A percentile compares a stretch with the other conserved stretches of the same genome.
Conservation (phyloP, 2,113 vertebrate genomes). For the Chamaetylas fuelleborni region DNA sequence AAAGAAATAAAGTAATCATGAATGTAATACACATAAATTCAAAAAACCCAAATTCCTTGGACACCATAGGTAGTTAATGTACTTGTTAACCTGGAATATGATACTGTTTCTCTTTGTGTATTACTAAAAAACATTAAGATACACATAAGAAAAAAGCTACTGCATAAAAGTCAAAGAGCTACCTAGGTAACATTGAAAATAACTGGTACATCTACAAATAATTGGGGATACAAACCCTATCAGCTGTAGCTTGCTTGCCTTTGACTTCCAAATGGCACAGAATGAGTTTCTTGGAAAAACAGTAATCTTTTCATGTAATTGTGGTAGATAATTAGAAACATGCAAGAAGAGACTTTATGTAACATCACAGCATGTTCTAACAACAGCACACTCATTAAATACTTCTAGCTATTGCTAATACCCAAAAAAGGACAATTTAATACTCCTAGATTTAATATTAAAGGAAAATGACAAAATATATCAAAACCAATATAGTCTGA, state of each 20-base stretch:
- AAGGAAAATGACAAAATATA: not conserved
- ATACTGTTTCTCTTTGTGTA: not conserved
- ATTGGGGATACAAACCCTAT: not conserved
- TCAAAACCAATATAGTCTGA: not conserved
- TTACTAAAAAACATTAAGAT: not conserved
- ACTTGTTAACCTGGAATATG: not conserved
- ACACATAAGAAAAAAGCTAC: not conserved
- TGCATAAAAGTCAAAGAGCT: not conserved
- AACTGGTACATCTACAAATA: not conserved
- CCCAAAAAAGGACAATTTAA: not conserved
- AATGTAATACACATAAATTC: not conserved
- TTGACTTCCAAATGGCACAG: not conserved
- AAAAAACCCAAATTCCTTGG: not conserved
- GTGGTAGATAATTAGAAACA: not conserved
- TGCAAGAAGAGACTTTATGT: not conserved
- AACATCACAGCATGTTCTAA: not conserved
- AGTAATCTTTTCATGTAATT: not conserved
- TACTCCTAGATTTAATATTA: not conserved
- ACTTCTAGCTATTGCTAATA: not conserved
- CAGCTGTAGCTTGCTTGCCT: not conserved
- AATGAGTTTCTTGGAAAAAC: not conserved
- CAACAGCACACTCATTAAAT: not conserved
- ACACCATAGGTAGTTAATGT: not conserved
- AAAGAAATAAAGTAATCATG: conserved; percentile 28
- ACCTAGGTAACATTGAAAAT: not conserved